A percentile compares a stretch with the other conserved stretches of the same genome.
phyloP scores from a whole-genome alignment of 2,888 invertebrate genomes.

The Conistra vaccinii region DNA sequence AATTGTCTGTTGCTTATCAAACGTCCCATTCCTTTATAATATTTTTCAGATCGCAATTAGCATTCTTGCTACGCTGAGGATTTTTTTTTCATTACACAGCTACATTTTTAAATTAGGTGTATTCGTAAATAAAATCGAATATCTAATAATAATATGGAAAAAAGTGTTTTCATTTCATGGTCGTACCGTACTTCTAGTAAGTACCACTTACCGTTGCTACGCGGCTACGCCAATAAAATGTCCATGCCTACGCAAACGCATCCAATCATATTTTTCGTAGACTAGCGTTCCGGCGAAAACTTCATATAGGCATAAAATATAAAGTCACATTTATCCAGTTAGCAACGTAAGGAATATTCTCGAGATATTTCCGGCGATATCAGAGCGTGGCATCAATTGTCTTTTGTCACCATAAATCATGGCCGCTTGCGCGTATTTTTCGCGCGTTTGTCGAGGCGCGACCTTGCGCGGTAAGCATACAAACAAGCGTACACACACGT shows the following conservation, averaged over 20 bases:
- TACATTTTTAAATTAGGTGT: not conserved
- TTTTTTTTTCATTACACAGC: not conserved
- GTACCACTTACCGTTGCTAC: slow-evolving; percentile 31
- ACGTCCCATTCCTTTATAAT: not conserved
- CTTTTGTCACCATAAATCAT: slow-evolving; percentile 62
- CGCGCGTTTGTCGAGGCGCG: slow-evolving; percentile 54
- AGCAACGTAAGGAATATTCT: slow-evolving; percentile 39
- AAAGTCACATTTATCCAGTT: slow-evolving; percentile 33
- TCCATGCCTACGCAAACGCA: slow-evolving; percentile 17
- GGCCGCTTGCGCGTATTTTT: slow-evolving; percentile 54
- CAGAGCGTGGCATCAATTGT: slow-evolving; percentile 62
- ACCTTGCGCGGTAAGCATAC: slow-evolving; percentile 58
- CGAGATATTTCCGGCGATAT: slow-evolving; percentile 45
- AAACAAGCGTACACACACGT: slow-evolving; percentile 43
- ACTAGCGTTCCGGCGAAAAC: slow-evolving; percentile 5
- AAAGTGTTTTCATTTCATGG: not conserved
- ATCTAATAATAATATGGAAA: not conserved
- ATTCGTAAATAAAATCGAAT: not conserved
- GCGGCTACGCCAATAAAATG: slow-evolving; percentile 38
- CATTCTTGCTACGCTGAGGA: not conserved
- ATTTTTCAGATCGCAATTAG: not conserved
- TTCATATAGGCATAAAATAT: slow-evolving; percentile 21
- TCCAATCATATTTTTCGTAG: slow-evolving; percentile 41
- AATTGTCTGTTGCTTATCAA: not conserved
- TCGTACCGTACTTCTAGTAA: slow-evolving; percentile 21